A percentile compares a stretch with the other conserved stretches of the same genome.
phyloP scores from a whole-genome alignment of 2,888 invertebrate genomes.

The Tipula helvola region DNA sequence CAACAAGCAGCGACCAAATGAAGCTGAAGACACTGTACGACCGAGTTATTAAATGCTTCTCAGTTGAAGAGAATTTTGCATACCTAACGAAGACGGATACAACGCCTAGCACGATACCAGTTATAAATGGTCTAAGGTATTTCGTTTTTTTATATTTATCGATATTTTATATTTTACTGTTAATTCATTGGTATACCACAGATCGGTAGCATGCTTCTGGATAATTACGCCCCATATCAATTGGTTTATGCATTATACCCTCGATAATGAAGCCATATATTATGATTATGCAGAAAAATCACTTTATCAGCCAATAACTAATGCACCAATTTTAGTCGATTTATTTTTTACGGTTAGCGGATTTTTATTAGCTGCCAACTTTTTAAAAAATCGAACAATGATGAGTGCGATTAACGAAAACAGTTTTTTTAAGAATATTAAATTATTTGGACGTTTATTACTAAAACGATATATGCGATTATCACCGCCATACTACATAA shows the following conservation, averaged over 20 bases:
- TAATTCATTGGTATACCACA: not conserved
- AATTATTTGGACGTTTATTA: constrained; percentile 26
- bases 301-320: constrained; percentile 32
- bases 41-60: constrained; percentile 29
- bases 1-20: not conserved
- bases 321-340: constrained; percentile 34
- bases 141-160: no score
- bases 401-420: constrained; percentile 25
- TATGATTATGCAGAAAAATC: constrained; percentile 30
- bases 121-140: constrained; percentile 30
- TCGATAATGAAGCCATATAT: constrained; percentile 31
- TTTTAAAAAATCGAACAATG: constrained; percentile 26
- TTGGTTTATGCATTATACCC: constrained; percentile 35
- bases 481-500: constrained; percentile 30
- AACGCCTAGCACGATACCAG: constrained; percentile 25
- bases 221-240: constrained; percentile 33
- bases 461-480: constrained; percentile 30
- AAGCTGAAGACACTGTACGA: not conserved
- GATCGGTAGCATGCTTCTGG: constrained; percentile 33
- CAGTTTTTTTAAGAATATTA: constrained; percentile 22
- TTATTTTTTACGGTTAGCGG: constrained; percentile 35
- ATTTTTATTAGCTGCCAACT: constrained; percentile 31
- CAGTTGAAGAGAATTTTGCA: constrained; percentile 25
- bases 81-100: constrained; percentile 5
- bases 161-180: not conserved